Evolutionary conservation across 2,888 invertebrate genomes (phyloP), one percentile per base, ranked within the genome.

Genomic region (Sinopyrophorus schimmeli): DNA sequence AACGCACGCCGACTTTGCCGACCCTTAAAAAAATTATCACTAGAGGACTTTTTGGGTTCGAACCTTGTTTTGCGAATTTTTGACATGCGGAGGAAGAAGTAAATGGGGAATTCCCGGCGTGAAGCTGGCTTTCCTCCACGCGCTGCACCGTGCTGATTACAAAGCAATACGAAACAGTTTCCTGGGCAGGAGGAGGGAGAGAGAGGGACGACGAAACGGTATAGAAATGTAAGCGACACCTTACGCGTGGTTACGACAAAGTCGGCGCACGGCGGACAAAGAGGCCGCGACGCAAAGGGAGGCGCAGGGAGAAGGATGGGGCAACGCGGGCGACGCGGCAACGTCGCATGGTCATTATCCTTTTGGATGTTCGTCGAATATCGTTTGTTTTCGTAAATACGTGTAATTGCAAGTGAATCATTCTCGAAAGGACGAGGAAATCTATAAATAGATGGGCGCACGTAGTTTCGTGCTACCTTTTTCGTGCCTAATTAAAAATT

Each of bases 351-450:
- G 57, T 57, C 58, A 57, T 57, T 58, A 60, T 60, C 57, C 56
- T 56, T 49, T 48, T 42, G 28, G 28, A 38, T n/a, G 47, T 52
- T 59, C 60, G 60, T 54, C 49, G 46, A 41, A 40, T 41, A 54
- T 58, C 60, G 60, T 56, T 47, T 41, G 31, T 55, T 50, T 60
- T 50, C 59, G 61, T 59, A 55, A 54, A 50, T 60, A 58, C 54
- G 60, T 60, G 56, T 60, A 61, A 61, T 61, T 61, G 57, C 59
- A 48, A 30, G 53, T 58, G 58, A 58, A 54, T 58, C 58, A 58
- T 58, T 44, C 47, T 37, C 52, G 31, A 47, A 41, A 40, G 44
- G 47, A 47, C 57, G 43, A 35, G 47, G 51, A 51, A 51, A 57
- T 57, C 57, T 54, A 57, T 57, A 57, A 57, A 52, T 47, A 52